Conservation (phyloP, 2,797 vertebrate species). For the Anas bahamensis region DNA sequence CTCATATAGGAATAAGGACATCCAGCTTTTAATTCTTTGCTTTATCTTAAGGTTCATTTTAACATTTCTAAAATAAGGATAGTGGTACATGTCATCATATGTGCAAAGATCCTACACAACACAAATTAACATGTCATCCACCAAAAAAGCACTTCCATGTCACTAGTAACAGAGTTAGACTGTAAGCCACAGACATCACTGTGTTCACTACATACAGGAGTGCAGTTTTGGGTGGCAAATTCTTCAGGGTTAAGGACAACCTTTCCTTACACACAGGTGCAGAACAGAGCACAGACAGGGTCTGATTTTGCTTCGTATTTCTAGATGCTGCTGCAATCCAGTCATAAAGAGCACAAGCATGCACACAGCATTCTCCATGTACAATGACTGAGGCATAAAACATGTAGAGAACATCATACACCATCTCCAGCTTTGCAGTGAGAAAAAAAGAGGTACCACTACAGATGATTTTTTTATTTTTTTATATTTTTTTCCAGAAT, state of each 20-base stretch:
- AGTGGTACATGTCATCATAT: neutral
- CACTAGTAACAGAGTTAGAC: neutral
- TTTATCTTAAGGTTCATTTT: neutral
- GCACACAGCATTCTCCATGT: accelerated
- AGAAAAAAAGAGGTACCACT: neutral
- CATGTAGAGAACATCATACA: neutral
- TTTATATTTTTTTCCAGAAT: neutral
- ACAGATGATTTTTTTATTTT: neutral
- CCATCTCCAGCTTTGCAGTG: neutral
- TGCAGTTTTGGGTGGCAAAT: neutral
- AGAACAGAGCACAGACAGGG: neutral
- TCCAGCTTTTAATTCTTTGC: neutral
- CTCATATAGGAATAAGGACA: neutral
- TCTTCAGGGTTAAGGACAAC: neutral
- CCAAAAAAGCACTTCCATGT: neutral
- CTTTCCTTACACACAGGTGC: neutral
- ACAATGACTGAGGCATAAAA: neutral
- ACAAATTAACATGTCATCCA: accelerated
- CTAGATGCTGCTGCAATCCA: neutral
- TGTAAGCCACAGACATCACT: neutral
- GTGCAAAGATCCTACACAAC: neutral
- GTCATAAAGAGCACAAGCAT: neutral
- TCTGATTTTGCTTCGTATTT: neutral
- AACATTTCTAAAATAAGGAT: neutral
- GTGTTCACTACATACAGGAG: neutral